These are phyloP conservation scores for Merluccius polli DNA, from an alignment of 2,797 vertebrate genomes.

Conservation along the genomic window DNA sequence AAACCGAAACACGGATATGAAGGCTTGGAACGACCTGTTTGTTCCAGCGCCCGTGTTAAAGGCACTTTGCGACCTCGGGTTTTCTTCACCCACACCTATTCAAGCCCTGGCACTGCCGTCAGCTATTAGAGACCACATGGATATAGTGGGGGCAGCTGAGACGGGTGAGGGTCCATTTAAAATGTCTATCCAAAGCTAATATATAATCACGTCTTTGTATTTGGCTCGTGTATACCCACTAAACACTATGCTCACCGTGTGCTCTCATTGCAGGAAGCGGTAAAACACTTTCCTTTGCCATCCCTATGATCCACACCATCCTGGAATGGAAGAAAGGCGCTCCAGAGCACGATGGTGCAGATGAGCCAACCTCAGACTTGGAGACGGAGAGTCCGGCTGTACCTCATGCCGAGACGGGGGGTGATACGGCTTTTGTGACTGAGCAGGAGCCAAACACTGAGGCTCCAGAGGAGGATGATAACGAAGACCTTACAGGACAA, in stretches of 20 bases:
- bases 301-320: conserved; percentile 92
- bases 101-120: conserved; percentile 87
- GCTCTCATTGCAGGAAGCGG: conserved; percentile 81
- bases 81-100: conserved; percentile 88
- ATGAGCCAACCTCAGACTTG: conserved; percentile 10
- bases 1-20: conserved; percentile 74
- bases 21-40: conserved; percentile 87
- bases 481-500: conserved; percentile 21
- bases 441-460: conserved; percentile 37
- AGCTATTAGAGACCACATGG: conserved; percentile 90
- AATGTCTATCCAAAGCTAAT: not conserved
- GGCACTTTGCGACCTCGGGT: conserved; percentile 86
- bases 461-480: conserved; percentile 18
- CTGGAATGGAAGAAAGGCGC: conserved; percentile 77
- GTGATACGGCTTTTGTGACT: not conserved
- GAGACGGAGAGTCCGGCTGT: conserved; percentile 54
- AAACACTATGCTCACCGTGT: not conserved
- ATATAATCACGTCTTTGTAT: not conserved
- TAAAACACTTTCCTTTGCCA: conserved; percentile 93
- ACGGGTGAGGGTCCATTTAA: conserved; percentile 75
- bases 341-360: conserved; percentile 23
- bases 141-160: conserved; percentile 94
- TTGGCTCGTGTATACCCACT: conserved; percentile 11
- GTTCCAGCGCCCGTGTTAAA: conserved; percentile 82
- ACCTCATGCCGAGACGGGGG: conserved; percentile 30